Conservation (phyloP, 2,797 vertebrate species). For the Artibeus jamaicensis region DNA sequence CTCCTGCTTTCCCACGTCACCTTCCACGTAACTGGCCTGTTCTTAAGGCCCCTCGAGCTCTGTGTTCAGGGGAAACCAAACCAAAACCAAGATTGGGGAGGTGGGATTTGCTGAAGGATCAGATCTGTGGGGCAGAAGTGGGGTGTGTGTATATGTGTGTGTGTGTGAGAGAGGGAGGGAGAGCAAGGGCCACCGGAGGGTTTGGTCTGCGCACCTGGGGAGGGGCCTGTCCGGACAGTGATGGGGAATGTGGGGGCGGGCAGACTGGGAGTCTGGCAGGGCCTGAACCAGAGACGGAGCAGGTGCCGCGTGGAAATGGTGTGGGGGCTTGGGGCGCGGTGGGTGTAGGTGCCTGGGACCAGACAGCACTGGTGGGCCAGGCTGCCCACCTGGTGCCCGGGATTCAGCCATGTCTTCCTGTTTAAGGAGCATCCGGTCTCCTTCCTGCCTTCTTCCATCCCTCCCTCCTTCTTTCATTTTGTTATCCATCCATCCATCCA, state of each 20-base stretch:
- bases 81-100: neutral
- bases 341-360: rapidly evolving
- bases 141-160: neutral
- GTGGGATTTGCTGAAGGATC: neutral
- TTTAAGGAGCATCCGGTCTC: neutral
- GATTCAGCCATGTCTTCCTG: neutral
- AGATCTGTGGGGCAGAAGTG: rapidly evolving
- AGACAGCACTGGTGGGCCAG: rapidly evolving
- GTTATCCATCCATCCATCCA: neutral
- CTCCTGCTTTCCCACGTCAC: neutral
- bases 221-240: rapidly evolving
- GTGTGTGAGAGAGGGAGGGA: neutral
- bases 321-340: neutral
- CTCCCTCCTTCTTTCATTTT: too few relatives aligned
- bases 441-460: rapidly evolving
- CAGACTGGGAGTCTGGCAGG: too few relatives aligned
- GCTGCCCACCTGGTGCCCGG: rapidly evolving
- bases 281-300: neutral
- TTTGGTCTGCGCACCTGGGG: neutral
- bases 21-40: neutral
- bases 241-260: rapidly evolving
- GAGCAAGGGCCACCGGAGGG: rapidly evolving
- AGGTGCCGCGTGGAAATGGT: rapidly evolving
- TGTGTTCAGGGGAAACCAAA: neutral
- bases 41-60: neutral